These are phyloP conservation scores for Caretta caretta DNA, from an alignment of 2,113 vertebrate genomes.

Conservation along the genomic window DNA sequence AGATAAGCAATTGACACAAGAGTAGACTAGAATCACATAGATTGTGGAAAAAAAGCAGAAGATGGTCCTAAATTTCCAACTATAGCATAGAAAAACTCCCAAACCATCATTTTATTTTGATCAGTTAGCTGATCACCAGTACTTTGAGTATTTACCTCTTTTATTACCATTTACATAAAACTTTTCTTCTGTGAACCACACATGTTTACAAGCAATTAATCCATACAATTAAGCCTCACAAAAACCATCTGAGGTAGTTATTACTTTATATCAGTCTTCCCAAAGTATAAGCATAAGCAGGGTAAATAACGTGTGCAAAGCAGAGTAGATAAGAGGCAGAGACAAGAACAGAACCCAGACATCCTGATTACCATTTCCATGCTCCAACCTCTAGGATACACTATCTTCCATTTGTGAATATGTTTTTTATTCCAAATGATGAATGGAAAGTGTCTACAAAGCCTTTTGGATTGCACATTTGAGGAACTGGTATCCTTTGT, in stretches of 20 bases:
- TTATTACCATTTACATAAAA: fast-evolving
- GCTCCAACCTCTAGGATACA: background rate
- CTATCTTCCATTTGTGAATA: background rate
- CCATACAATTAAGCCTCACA: background rate
- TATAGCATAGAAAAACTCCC: background rate
- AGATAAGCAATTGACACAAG: background rate
- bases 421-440: background rate
- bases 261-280: background rate
- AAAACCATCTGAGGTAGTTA: fast-evolving
- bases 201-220: fast-evolving
- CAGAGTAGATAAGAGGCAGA: background rate
- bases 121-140: background rate
- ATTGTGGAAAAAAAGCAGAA: fast-evolving
- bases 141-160: background rate
- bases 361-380: fast-evolving
- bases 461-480: background rate
- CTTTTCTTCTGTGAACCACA: background rate
- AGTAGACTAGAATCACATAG: background rate
- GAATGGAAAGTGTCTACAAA: background rate
- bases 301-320: background rate
- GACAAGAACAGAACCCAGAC: background rate
- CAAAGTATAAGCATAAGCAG: fast-evolving
- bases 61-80: fast-evolving
- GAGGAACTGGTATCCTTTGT: background rate
- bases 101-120: background rate